Evolutionary conservation across 2,888 invertebrate genomes (phyloP), one percentile per base, ranked within the genome.

Genomic region (Sympetrum striolatum): DNA sequence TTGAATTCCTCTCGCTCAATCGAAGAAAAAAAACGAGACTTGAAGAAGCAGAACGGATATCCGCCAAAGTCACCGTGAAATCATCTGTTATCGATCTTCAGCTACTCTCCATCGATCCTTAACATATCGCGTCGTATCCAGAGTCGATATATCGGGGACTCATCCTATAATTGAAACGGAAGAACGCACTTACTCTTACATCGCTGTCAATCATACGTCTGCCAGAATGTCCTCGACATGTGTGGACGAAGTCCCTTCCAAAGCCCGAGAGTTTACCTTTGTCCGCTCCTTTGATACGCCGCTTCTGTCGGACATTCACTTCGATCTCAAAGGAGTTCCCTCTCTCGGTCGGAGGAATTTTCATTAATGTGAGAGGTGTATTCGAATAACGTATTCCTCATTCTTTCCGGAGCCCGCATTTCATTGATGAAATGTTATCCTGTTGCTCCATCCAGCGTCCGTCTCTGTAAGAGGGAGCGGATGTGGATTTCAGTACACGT

Each of bases 361-460:
- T 86, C 86, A 86, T 86, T 86, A 86, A 86, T 86, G 86, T 86
- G 86, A 86, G 60, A 86, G 86, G 60, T 86, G 58, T 37, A 58
- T 86, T 60, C 58, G 37, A 64, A 86, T 58, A 58, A 37, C 60
- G 86, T 37, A 60, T 60, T 86, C 58, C 58, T n/a, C 58, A 44
- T 53, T 82, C 82, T 35, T 35, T 86, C n/a, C 86, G 64, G n/a
- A 60, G 60, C 35, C 64, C 37, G 86, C 86, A 86, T 86, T 86
- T 86, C 86, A 86, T 86, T 86, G 86, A 60, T 86, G 73, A 31
- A 73, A 73, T 73, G 73, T 73, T 25, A 31, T 73, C 25, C 31
- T 73, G 73, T 73, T 31, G 73, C 73, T 31, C 22, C 73, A 31
- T 31, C 31, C 73, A 64, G 22, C 64, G n/a, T 25, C 22, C 64